These are phyloP conservation scores for Sitophilus oryzae DNA, from an alignment of 1,140 invertebrate species.

Conservation along the genomic window DNA sequence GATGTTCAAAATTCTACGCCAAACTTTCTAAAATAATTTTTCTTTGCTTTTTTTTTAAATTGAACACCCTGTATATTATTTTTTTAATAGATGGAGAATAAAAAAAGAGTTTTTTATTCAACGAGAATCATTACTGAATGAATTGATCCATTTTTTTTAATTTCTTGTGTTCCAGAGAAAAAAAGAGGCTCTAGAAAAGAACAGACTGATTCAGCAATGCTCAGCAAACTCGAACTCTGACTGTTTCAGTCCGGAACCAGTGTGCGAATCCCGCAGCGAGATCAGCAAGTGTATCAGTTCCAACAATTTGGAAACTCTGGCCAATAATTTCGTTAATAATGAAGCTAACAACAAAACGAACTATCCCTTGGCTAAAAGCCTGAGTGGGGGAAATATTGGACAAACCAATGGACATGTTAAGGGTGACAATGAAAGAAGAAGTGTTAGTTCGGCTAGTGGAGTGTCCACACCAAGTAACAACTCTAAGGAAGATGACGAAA, in stretches of 20 bases:
- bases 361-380: conserved; percentile 35
- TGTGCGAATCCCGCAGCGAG: conserved; percentile 33
- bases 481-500: conserved; percentile 45
- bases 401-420: conserved; percentile 28
- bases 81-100: too few species aligned
- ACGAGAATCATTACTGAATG: not conserved
- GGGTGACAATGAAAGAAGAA: conserved; percentile 43
- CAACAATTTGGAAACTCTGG: conserved; percentile 30
- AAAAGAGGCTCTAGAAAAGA: conserved; percentile 49
- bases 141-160: not conserved
- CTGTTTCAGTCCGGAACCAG: conserved; percentile 48
- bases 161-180: conserved; percentile 47
- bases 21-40: too few species aligned
- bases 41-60: too few species aligned
- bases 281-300: conserved; percentile 46
- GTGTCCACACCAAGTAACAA: conserved; percentile 51
- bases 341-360: conserved; percentile 25
- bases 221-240: conserved; percentile 42
- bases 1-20: too few species aligned
- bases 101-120: too few species aligned
- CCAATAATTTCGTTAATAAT: conserved; percentile 23
- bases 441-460: conserved; percentile 48
- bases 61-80: too few species aligned
- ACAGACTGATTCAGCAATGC: conserved; percentile 47
- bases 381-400: conserved; percentile 37